Evolutionary conservation across 2,888 invertebrate genomes (phyloP), one percentile per base, ranked within the genome.

Genomic region (Campopleginae sp.): DNA sequence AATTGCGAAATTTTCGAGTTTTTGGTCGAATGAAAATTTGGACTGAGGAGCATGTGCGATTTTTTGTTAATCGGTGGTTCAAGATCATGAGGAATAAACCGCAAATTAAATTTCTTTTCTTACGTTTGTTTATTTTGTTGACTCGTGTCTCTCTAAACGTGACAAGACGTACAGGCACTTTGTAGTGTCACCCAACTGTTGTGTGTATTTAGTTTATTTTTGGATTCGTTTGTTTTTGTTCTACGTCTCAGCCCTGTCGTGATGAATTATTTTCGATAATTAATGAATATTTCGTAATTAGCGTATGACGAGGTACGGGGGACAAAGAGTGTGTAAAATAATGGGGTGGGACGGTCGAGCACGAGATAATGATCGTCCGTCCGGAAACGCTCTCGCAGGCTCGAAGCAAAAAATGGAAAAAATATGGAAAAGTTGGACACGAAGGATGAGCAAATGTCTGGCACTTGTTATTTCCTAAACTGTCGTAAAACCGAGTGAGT

Each of bases 81-180:
- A 89, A 89, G 89, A 89, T 90, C 76, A 87, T 88, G 89, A 90
- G 89, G 87, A 91, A 90, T 90, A 89, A 90, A 90, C 87, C 90
- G 88, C 90, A 87, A 89, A 89, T 90, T 89, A 88, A 89, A 89
- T 38, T 66, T 84, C 44, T 76, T 82, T 71, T 44, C n/a, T 58
- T 66, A 44, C 17, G 79, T 74, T 82, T 63, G 44, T 72, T 75
- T 61, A 4, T 91, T 88, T 74, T 79, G n/a, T 74, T 77, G 48
- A 86, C 85, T 82, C 90, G 90, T 91, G 90, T 82, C 48, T 92
- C 89, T 91, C 91, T 92, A 92, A 91, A 92, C 90, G 91, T 91
- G 92, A 93, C 91, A 92, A 91, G 92, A 92, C 88, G 86, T 80
- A 86, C 92, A 93, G 92, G 93, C 93, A 93, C 93, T 93, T 93